phyloP scores from a whole-genome alignment of 2,113 vertebrate species.

The Megaceryle maxima region DNA sequence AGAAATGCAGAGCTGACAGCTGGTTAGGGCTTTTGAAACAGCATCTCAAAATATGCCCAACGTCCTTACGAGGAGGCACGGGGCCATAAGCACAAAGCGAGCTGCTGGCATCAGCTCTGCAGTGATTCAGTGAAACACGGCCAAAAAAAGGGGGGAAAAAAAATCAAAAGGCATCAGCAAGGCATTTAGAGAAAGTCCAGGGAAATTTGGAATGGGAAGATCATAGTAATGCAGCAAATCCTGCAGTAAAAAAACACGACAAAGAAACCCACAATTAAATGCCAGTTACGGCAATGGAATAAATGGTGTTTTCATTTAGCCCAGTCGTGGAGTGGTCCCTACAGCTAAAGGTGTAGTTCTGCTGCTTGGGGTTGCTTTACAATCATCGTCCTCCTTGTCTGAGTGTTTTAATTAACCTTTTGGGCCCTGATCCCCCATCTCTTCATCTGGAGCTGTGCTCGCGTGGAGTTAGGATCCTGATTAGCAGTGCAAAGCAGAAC shows the following conservation, averaged over 20 bases:
- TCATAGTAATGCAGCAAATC: background rate
- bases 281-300: background rate
- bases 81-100: background rate
- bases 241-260: background rate
- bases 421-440: background rate
- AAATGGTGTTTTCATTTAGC: background rate
- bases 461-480: background rate
- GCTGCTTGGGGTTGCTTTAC: background rate
- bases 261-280: background rate
- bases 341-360: background rate
- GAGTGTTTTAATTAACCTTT: slow-evolving; percentile 68
- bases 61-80: background rate
- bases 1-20: background rate
- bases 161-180: background rate
- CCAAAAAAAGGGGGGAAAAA: background rate
- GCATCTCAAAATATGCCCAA: background rate
- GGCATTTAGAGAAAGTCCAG: background rate
- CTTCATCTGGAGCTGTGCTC: background rate
- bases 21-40: background rate
- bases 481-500: background rate
- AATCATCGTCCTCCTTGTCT: background rate
- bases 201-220: background rate
- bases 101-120: background rate
- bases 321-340: background rate
- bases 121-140: background rate